Conservation (phyloP, 2,113 vertebrate species). For the Rhinogobius similis region DNA sequence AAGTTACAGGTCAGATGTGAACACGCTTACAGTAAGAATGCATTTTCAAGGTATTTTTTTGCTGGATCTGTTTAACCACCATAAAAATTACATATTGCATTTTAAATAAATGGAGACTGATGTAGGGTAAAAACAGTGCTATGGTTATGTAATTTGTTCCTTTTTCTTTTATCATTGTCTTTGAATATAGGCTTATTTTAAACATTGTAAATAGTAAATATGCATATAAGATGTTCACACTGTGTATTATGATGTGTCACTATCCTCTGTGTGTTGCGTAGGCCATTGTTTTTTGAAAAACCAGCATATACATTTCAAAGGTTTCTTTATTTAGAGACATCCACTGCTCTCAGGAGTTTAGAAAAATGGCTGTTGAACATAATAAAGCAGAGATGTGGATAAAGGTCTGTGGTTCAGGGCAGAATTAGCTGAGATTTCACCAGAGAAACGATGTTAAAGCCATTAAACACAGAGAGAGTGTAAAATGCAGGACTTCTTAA, state of each 20-base stretch:
- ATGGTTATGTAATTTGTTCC: no score
- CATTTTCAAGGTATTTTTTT: no score
- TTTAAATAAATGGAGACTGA: no score
- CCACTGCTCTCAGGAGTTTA: constrained; percentile 10
- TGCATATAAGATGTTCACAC: no score
- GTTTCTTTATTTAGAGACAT: constrained; percentile 13
- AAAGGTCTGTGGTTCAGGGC: constrained; percentile 16
- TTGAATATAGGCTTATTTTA: no score
- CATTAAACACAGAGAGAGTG: constrained; percentile 27
- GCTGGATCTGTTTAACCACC: no score
- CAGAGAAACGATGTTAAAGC: constrained; percentile 22
- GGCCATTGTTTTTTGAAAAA: constrained; percentile 25
- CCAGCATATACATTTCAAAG: constrained; percentile 14
- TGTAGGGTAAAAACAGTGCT: no score
- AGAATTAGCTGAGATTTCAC: constrained; percentile 22
- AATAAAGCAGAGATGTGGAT: constrained; percentile 3
- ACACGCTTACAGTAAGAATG: no score
- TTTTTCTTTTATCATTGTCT: no score
- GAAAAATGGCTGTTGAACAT: background rate
- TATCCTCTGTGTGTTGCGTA: constrained; percentile 5
- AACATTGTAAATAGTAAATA: no score
- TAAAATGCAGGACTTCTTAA: constrained; percentile 40
- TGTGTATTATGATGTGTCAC: constrained; percentile 4
- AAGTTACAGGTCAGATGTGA: no score
- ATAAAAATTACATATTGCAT: no score